phyloP scores from a whole-genome alignment of 2,888 invertebrate genomes.

The Lobophora halterata region DNA sequence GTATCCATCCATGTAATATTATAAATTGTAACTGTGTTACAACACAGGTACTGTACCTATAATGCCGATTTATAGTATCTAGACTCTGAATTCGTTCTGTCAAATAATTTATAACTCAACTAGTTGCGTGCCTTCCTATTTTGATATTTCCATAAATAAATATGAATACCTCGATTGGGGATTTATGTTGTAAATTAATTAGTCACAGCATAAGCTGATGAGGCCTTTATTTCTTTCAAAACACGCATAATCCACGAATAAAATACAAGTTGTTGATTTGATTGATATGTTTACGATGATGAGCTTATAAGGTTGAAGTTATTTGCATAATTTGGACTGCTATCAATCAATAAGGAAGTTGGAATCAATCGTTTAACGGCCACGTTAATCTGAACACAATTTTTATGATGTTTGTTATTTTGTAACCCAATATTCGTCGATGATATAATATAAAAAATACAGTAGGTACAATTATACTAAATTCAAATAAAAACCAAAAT shows the following conservation, averaged over 20 bases:
- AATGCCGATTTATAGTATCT: too few species aligned
- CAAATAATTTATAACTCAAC: not conserved
- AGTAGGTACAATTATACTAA: not conserved
- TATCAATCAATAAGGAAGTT: constrained; percentile 24
- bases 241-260: constrained; percentile 15
- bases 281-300: constrained; percentile 4
- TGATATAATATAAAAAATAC: constrained; percentile 3
- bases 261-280: constrained; percentile 20
- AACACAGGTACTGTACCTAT: too few species aligned
- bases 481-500: too few species aligned
- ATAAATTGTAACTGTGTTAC: too few species aligned
- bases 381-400: constrained; percentile 25
- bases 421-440: constrained; percentile 23
- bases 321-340: constrained; percentile 20
- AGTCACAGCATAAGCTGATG: constrained; percentile 17
- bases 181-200: constrained; percentile 26
- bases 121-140: not conserved
- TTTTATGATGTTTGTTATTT: constrained; percentile 26
- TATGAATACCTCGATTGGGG: constrained; percentile 10
- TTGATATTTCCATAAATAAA: constrained; percentile 17
- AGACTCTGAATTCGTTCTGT: not conserved
- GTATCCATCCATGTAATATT: too few species aligned
- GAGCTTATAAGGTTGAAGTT: constrained; percentile 4
- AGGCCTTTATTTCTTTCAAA: constrained; percentile 14
- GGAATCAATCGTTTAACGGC: constrained; percentile 16